phyloP scores from a whole-genome alignment of 2,888 invertebrate genomes.

The Drosophila percnosoma region DNA sequence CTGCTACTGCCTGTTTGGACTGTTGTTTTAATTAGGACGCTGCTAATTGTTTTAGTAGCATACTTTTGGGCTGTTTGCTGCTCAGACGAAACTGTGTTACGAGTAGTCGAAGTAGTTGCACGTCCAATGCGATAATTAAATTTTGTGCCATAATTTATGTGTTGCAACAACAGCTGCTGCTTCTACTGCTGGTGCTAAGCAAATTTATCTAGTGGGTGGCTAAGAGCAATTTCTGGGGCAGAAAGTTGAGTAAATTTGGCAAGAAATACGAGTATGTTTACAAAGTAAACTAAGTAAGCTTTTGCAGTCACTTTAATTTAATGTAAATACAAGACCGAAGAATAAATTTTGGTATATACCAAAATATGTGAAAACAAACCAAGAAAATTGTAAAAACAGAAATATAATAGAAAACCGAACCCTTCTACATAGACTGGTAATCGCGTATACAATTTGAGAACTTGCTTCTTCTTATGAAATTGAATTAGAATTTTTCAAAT shows the following conservation, averaged over 20 bases:
- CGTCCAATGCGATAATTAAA: conserved; percentile 74
- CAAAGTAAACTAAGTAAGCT: not conserved
- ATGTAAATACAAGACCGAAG: not conserved
- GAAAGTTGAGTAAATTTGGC: conserved; percentile 10
- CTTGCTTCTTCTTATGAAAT: not conserved
- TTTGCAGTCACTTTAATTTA: conserved; percentile 13
- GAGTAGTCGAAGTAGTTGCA: conserved; percentile 44
- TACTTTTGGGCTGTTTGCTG: conserved; percentile 63
- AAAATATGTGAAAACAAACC: not conserved
- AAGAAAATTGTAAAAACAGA: not conserved
- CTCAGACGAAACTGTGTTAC: conserved; percentile 65
- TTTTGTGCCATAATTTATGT: conserved; percentile 71
- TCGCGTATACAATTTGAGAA: no score
- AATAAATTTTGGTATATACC: not conserved
- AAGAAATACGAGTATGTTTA: conserved; percentile 2
- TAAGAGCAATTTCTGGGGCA: conserved; percentile 21
- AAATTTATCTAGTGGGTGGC: conserved; percentile 57
- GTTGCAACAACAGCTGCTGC: conserved; percentile 62
- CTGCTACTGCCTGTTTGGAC: conserved; percentile 35
- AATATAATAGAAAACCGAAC: not conserved
- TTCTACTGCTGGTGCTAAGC: conserved; percentile 49
- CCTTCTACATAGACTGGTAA: no score
- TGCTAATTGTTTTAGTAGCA: conserved; percentile 79
- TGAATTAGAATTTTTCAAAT: not conserved
- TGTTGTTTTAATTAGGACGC: conserved; percentile 77